A percentile compares a stretch with the other conserved stretches of the same genome.
Conservation (phyloP, 2,113 vertebrate genomes). For the Scortum barcoo region DNA sequence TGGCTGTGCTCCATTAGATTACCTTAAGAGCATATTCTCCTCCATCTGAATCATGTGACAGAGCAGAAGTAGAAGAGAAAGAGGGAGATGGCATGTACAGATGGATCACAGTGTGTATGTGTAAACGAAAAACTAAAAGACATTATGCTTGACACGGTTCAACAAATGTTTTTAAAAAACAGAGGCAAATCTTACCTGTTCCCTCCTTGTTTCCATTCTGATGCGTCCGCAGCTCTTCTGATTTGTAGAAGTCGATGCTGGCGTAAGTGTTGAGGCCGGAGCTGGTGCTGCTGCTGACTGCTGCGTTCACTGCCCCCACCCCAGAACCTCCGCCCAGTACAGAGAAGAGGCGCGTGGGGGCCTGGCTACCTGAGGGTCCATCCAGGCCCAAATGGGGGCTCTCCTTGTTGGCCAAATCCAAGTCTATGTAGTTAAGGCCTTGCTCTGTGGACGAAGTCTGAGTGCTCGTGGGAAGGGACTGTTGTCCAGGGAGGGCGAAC, state of each 20-base stretch:
- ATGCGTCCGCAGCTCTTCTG: constrained; percentile 80
- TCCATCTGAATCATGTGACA: constrained; percentile 24
- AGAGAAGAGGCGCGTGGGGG: constrained; percentile 80
- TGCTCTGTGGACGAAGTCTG: constrained; percentile 80
- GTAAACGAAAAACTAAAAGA: background rate
- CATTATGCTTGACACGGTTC: background rate
- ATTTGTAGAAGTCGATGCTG: constrained; percentile 89
- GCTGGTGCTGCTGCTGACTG: constrained; percentile 57
- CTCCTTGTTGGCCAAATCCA: constrained; percentile 87
- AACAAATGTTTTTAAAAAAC: background rate
- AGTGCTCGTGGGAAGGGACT: constrained; percentile 55
- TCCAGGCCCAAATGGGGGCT: constrained; percentile 75
- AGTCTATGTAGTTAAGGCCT: constrained; percentile 89
- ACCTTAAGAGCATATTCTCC: constrained; percentile 38
- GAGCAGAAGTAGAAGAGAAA: background rate
- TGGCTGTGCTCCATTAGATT: constrained; percentile 50
- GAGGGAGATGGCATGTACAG: background rate
- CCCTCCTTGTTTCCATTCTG: constrained; percentile 76
- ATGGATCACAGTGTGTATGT: background rate
- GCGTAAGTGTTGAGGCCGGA: constrained; percentile 85
- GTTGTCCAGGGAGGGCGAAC: constrained; percentile 64
- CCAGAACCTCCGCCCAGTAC: constrained; percentile 67
- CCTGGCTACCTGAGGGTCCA: constrained; percentile 71
- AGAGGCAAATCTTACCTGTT: constrained; percentile 78
- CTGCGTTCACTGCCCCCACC: constrained; percentile 48